Conservation (phyloP, 1,140 invertebrate species). For the Panonychus citri region DNA sequence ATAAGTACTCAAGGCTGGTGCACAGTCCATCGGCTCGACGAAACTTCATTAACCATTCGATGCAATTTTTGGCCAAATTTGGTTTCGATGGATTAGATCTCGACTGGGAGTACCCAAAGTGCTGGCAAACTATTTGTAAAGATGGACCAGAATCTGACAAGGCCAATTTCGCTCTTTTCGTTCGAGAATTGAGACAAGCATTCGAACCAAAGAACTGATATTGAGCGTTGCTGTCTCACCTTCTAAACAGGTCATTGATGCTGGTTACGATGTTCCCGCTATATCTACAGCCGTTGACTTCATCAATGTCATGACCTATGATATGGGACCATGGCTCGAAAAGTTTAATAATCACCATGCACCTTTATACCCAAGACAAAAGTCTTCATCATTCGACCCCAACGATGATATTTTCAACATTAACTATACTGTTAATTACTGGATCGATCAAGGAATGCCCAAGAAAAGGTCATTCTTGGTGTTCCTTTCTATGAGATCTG, state of each 20-base stretch:
- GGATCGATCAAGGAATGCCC: constrained; percentile 44
- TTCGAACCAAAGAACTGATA: constrained; percentile 28
- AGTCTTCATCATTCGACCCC: constrained; percentile 10
- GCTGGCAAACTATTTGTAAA: constrained; percentile 1
- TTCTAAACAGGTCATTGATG: constrained; percentile 27
- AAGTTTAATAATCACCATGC: constrained; percentile 26
- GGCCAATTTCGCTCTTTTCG: constrained; percentile 3
- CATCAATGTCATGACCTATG: constrained; percentile 65
- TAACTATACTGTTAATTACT: constrained; percentile 21
- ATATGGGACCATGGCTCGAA: constrained; percentile 70
- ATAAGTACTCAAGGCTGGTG: constrained; percentile 38
- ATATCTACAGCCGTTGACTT: constrained; percentile 48
- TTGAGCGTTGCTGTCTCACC: constrained; percentile 32
- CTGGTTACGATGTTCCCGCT: constrained; percentile 47
- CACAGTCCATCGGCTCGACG: constrained; percentile 35
- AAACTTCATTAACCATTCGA: constrained; percentile 45
- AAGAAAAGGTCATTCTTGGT: constrained; percentile 52
- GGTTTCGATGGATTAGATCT: constrained; percentile 37
- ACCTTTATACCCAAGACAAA: constrained; percentile 20
- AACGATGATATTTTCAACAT: constrained; percentile 34
- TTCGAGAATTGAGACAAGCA: constrained; percentile 5
- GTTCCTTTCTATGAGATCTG: constrained; percentile 51
- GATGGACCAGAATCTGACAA: background rate
- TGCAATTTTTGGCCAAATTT: constrained; percentile 31
- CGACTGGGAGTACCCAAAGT: constrained; percentile 32